Evolutionary conservation across 2,797 vertebrate genomes (phyloP), one percentile per base, ranked within the genome.

Genomic region (Hydrolagus colliei): DNA sequence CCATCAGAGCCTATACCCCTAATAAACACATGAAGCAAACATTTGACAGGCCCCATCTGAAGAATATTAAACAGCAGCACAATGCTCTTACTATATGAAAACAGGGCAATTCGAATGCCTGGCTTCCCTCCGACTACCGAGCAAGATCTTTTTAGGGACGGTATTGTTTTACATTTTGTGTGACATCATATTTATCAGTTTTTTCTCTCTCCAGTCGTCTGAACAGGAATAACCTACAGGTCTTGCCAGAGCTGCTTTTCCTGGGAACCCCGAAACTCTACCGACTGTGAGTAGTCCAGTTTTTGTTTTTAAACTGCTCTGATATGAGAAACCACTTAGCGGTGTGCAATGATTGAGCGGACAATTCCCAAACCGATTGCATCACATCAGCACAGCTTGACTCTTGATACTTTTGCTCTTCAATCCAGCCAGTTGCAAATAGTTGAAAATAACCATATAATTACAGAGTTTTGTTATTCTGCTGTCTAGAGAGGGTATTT

Each of bases 221-320:
- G 91, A 99, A 99, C 94, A 95, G 97, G 95, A 99, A 99, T 95
- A 97, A 96, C 91, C 96, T 99, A 91, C 97, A 97, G 73, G 94
- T 98, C 88, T 96, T 99, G 91, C 97, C 98, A 18, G 98, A 99
- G 90, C 93, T 99, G 91, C 96, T 99, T 88, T 99, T 99, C 91
- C 95, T 99, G 89, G 96, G 96, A 89, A 98, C 96, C 0, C 93
- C 95, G 0, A 99, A 99, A 91, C 94, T 99, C 59, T 97, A 98
- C 95, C 96, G 98, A 91, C 96, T 99, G 98, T 99, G 94, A 99
- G 98, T 99, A 89, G 75, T 87, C 88, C 52, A 72, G 74, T 89
- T 89, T 88, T 86, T 27, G n/a, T 52, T 52, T 18, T 71, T 84
- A 84, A 84, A 35, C 65, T 32, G 12, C 9, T 84, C 65, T 41